Base-by-base conservation (phyloP, 2,113 vertebrate genomes). In the Pteropus alecto region DNA sequence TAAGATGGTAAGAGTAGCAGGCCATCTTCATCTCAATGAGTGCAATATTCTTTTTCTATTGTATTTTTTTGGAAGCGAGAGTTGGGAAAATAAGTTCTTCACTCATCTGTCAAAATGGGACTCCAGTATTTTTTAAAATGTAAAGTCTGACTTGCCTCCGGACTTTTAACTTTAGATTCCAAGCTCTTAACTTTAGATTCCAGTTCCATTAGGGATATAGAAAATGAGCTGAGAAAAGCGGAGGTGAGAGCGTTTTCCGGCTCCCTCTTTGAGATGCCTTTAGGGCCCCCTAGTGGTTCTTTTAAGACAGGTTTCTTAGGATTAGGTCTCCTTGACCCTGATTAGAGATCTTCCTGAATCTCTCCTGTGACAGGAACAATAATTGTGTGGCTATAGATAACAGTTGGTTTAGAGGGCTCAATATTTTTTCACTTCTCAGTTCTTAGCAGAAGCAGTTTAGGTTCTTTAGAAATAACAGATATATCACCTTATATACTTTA, bases 251-350 rank as follows among this genome's bases (percentile, higher is more conserved):
- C 43, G n/a, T n/a, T 86, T 85, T 33, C 19, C 0, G 1, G 10
- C 60, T 93, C 84, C 68, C 38, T 93, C 73, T 98, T 96, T 93
- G 82, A 96, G 97, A 97, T 97, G 94, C 89, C 71, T 97, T 92
- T 97, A 97, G 95, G 74, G 97, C 96, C 98, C 98, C 93, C 98
- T 98, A 97, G 97, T 97, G 98, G 96, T 41, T 46, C 0, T 67
- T 92, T 95, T 86, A 77, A 96, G 70, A 87, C 22, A 5, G 7
- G 4, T 61, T 96, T 87, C 9, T 83, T 43, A 54, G 67, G 46
- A 95, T 95, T 73, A 61, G 26, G 65, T 94, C 83, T 88, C 81
- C 92, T 90, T 93, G 95, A 97, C 89, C 95, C 93, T 76, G 74
- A 79, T 78, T 94, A 84, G 48, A 93, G 79, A 76, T 61, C 67